Percentiles rank a stretch among this genome's conserved stretches.
Conservation (phyloP, 2,113 vertebrate species). For the Otolemur garnettii region DNA sequence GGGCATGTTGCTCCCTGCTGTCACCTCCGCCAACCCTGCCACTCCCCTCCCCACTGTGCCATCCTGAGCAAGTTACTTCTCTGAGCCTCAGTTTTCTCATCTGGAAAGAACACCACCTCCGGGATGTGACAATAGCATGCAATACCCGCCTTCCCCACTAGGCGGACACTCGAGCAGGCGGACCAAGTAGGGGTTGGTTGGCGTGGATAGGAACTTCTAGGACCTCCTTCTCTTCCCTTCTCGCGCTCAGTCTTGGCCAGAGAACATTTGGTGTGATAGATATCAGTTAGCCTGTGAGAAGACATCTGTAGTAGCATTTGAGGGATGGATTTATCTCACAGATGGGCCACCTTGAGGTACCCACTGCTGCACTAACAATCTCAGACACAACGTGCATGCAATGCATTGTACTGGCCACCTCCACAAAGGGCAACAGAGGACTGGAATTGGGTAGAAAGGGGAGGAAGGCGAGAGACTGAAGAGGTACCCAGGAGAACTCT, state of each 20-base stretch:
- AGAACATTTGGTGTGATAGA: background rate
- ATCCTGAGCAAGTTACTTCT: background rate
- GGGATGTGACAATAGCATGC: background rate
- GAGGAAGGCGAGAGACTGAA: background rate
- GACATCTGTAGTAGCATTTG: background rate
- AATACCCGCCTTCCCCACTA: no score
- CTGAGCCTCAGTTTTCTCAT: background rate
- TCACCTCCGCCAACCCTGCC: no score
- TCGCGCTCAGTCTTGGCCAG: background rate
- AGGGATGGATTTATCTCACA: background rate
- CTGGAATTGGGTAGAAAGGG: background rate
- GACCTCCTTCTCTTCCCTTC: background rate
- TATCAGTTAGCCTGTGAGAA: background rate
- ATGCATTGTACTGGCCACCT: accelerated
- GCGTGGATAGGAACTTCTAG: background rate
- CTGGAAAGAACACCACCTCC: background rate
- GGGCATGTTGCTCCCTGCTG: background rate
- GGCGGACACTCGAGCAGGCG: background rate
- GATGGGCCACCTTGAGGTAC: background rate
- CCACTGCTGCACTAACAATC: background rate
- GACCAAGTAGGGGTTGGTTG: accelerated
- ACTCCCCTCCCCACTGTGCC: background rate
- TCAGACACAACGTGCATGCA: background rate
- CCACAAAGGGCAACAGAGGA: background rate
- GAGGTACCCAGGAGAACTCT: background rate